These are phyloP conservation scores for Solenopsis invicta DNA, from an alignment of 1,140 invertebrate species.

Conservation along the genomic window DNA sequence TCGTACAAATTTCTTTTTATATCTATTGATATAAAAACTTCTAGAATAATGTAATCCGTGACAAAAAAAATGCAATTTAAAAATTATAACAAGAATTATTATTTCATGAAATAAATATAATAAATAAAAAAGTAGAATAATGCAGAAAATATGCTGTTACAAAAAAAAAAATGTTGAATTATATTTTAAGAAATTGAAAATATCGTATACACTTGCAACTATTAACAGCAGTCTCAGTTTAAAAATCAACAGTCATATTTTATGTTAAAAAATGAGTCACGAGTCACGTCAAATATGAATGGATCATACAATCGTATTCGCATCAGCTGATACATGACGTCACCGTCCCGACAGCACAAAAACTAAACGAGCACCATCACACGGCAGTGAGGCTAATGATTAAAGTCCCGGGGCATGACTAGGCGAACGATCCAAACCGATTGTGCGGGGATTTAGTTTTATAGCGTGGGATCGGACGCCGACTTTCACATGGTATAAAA, in stretches of 20 bases:
- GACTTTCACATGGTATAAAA: conserved; percentile 75
- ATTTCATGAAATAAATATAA: neutral
- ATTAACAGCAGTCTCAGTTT: neutral
- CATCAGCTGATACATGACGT: conserved; percentile 63
- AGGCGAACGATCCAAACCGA: conserved; percentile 38
- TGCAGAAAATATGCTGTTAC: neutral
- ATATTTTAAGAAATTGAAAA: neutral
- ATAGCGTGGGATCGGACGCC: conserved; percentile 66
- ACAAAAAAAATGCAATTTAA: neutral
- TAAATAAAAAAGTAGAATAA: neutral
- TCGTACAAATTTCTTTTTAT: neutral
- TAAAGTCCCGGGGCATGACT: conserved; percentile 60
- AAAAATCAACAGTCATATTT: neutral
- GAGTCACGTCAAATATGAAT: neutral
- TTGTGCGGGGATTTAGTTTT: conserved; percentile 68
- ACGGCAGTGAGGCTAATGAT: conserved; percentile 48
- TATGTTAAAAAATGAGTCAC: neutral
- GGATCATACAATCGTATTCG: neutral
- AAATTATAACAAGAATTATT: neutral
- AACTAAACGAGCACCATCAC: conserved; percentile 62
- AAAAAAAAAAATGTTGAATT: neutral
- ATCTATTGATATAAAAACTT: neutral
- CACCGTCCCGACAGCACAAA: conserved; percentile 30
- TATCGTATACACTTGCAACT: neutral
- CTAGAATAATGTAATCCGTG: neutral